Conservation (phyloP, 2,113 vertebrate species). For the Hippopotamus amphibius region DNA sequence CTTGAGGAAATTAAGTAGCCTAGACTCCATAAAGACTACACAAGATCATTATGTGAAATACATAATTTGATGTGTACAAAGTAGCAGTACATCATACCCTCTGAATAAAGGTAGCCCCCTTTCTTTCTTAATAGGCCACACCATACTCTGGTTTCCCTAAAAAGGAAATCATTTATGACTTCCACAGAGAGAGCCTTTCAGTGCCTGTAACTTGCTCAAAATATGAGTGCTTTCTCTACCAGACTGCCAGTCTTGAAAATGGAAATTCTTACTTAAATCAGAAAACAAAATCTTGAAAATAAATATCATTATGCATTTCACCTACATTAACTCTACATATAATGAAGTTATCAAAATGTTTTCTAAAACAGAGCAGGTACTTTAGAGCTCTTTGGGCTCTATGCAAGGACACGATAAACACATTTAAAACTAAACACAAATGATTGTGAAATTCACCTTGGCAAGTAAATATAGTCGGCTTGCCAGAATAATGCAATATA, state of each 20-base stretch:
- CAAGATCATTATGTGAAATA: conserved; percentile 24
- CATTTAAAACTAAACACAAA: neutral
- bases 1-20: neutral
- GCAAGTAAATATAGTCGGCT: neutral
- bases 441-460: conserved; percentile 22
- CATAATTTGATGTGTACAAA: neutral
- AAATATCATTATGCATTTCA: neutral
- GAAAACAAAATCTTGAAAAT: conserved; percentile 19
- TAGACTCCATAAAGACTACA: neutral
- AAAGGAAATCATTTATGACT: neutral
- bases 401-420: neutral
- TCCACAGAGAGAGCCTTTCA: neutral
- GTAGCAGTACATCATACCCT: neutral
- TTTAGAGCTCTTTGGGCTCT: neutral
- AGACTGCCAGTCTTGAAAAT: conserved; percentile 4
- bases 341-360: conserved; percentile 8
- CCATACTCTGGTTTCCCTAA: neutral
- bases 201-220: neutral
- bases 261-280: neutral
- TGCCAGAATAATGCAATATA: neutral
- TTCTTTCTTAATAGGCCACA: neutral
- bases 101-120: neutral
- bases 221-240: neutral
- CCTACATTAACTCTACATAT: neutral
- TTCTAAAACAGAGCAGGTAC: neutral